These are phyloP conservation scores for Pararge aegeria DNA, from an alignment of 1,140 invertebrate species.

Conservation along the genomic window DNA sequence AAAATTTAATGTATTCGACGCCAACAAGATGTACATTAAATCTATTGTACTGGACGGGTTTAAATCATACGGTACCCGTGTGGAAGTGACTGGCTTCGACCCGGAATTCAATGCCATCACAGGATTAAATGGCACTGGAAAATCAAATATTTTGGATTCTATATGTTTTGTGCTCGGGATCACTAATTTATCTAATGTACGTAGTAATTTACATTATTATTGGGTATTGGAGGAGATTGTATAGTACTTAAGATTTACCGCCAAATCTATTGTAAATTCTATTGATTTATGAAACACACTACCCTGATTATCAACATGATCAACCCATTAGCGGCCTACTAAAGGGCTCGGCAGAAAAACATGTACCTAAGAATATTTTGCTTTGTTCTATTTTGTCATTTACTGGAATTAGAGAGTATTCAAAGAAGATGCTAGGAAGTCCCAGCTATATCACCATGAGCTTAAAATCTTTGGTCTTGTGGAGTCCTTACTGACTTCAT, in stretches of 20 bases:
- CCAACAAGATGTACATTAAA: slow-evolving; percentile 93
- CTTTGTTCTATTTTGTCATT: too few species aligned
- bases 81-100: slow-evolving; percentile 97
- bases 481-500: too few species aligned
- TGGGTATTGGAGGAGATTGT: too few species aligned
- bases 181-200: slow-evolving; percentile 94
- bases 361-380: too few species aligned
- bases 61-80: slow-evolving; percentile 97
- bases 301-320: too few species aligned
- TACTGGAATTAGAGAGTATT: too few species aligned
- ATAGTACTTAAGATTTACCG: neutral
- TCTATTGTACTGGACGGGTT: slow-evolving; percentile 97
- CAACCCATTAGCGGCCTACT: too few species aligned
- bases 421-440: too few species aligned
- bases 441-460: too few species aligned
- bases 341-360: too few species aligned
- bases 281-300: neutral
- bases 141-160: slow-evolving; percentile 98
- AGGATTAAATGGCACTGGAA: slow-evolving; percentile 98
- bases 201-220: slow-evolving; percentile 26
- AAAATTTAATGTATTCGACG: slow-evolving; percentile 3
- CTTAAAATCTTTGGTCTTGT: too few species aligned
- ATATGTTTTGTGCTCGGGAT: slow-evolving; percentile 99
- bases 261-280: neutral
- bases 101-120: slow-evolving; percentile 98